Base-by-base conservation (phyloP, 2,113 vertebrate species). In the Cathartes aura region DNA sequence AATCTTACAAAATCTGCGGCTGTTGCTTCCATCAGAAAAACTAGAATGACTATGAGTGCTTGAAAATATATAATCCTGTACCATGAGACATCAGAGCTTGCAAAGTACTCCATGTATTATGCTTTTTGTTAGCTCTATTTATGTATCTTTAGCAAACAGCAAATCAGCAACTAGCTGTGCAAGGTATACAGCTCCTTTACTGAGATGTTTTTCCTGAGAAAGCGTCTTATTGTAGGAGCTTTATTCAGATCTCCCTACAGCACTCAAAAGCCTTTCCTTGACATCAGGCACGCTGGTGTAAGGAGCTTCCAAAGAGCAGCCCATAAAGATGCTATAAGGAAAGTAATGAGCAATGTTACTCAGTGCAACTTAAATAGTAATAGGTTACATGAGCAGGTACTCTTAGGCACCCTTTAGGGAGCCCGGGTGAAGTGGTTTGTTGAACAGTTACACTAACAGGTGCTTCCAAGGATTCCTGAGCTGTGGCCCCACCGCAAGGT, bases 1-100 rank as follows among this genome's bases (percentile, higher is more conserved):
- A 27, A 47, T 67, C 48, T 34, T 87, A 67, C 24, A 74, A 59
- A 59, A 36, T 74, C 72, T 55, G 1, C 78, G 48, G 34, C 68
- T 95, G 48, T 87, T 93, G 27, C 10, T 91, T 89, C 59, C 76
- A 90, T 94, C 66, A 75, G 92, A 92, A 93, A 84, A 97, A 42
- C 13, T 82, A 40, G 48, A 86, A 87, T 0, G 2, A 23, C 22
- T 32, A 16, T 4, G 5, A 87, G 15, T 47, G 11, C 82, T 75
- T 84, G 64, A 79, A 95, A 84, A 82, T 21, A 34, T 3, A 52
- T 34, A 29, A 72, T 43, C 40, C 43, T 82, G 22, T 67, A 74
- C 29, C 21, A 23, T 23, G 42, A 94, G n/a, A 72, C 22, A 50
- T 55, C 52, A 80, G 80, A 72, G 45, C 40, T 64, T 86, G 40